Conservation (phyloP, 64 coral and sea anemone species). For the Pachyseris speciosa region DNA sequence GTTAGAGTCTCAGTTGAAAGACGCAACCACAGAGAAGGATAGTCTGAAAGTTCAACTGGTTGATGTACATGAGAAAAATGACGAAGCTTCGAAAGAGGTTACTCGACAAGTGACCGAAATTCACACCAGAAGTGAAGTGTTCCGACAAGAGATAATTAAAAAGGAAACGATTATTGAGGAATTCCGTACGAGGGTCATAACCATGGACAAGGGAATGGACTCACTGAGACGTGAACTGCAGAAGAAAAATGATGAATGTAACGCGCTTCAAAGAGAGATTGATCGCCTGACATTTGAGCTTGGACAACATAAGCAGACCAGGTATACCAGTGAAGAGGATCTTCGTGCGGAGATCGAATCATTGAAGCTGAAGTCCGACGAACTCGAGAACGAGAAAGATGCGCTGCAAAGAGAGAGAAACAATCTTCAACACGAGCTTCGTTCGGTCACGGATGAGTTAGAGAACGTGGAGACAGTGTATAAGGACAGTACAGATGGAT, state of each 20-base stretch:
- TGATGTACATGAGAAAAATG: slow-evolving; percentile 65
- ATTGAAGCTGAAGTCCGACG: slow-evolving; percentile 83
- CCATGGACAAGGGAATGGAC: slow-evolving; percentile 61
- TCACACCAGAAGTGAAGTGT: slow-evolving; percentile 81
- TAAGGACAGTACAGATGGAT: slow-evolving; percentile 76
- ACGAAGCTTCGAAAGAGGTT: slow-evolving; percentile 71
- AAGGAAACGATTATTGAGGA: slow-evolving; percentile 73
- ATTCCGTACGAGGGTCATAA: slow-evolving; percentile 44
- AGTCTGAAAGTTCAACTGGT: slow-evolving; percentile 52
- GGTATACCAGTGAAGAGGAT: slow-evolving; percentile 39
- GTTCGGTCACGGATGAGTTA: slow-evolving; percentile 77
- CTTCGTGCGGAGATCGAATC: slow-evolving; percentile 85
- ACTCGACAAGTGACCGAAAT: slow-evolving; percentile 78
- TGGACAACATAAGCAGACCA: slow-evolving; percentile 42
- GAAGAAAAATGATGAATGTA: slow-evolving; percentile 63
- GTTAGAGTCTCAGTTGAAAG: slow-evolving; percentile 69
- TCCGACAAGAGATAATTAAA: slow-evolving; percentile 78
- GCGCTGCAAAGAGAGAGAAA: slow-evolving; percentile 70
- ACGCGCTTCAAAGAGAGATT: slow-evolving; percentile 53
- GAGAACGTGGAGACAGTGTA: slow-evolving; percentile 76
- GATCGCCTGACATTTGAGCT: slow-evolving; percentile 64
- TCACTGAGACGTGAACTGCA: slow-evolving; percentile 69
- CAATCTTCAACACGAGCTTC: slow-evolving; percentile 84
- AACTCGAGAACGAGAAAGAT: slow-evolving; percentile 87
- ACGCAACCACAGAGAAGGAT: slow-evolving; percentile 76